Percentiles rank a stretch among this genome's conserved stretches.
Evolutionary conservation across 2,797 vertebrate species (phyloP).

Genomic region (Pangasius sanitwongsei): DNA sequence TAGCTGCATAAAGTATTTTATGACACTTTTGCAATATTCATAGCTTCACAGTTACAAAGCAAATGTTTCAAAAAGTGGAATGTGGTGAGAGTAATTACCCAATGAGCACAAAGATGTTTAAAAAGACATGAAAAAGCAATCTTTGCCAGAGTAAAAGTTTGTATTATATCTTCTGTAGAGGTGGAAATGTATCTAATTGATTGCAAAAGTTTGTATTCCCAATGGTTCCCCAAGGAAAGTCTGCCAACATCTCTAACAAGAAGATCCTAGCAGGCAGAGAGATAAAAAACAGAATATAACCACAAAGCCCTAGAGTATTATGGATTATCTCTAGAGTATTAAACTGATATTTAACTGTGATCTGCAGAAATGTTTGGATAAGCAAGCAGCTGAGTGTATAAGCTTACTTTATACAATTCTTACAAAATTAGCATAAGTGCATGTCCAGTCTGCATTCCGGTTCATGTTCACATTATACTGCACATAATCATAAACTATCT

Average conservation of each 20-base stretch:
- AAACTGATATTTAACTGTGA: not conserved
- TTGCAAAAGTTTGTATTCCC: conserved; percentile 11
- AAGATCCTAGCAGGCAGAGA: not conserved
- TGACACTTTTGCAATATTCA: conserved; percentile 26
- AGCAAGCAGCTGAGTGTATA: not conserved
- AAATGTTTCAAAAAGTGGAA: not conserved
- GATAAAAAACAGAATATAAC: not conserved
- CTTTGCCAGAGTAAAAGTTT: not conserved
- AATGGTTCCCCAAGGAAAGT: not conserved
- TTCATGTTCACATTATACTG: not conserved
- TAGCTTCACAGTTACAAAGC: conserved; percentile 38
- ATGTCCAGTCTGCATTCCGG: not conserved
- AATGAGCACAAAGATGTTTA: conserved; percentile 9
- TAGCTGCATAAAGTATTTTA: conserved; percentile 34
- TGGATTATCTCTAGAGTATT: not conserved
- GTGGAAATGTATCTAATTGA: not conserved
- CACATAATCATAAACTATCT: not conserved
- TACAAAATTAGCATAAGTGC: not conserved
- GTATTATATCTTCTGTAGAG: not conserved
- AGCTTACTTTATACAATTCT: not conserved
- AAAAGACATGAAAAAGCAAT: not conserved
- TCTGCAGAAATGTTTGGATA: not conserved
- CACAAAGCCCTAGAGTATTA: not conserved
- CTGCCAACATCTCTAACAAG: not conserved
- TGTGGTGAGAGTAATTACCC: not conserved